Evolutionary conservation across 1,140 invertebrate genomes (phyloP), one percentile per base, ranked within the genome.

Genomic region (Drosophila lowei): DNA sequence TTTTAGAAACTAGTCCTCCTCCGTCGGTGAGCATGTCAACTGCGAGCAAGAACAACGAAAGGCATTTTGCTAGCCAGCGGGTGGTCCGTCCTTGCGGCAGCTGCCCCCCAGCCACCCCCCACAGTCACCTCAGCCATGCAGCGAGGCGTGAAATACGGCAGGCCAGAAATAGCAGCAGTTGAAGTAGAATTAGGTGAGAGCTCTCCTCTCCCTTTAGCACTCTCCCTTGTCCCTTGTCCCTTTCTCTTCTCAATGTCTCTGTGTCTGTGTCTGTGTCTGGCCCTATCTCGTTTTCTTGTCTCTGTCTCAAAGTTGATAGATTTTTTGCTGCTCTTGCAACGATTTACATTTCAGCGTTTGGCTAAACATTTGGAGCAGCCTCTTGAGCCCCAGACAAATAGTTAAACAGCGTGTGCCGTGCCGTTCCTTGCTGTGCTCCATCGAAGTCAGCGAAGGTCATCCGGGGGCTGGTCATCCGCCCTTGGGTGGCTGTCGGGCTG

Each of bases 1-100:
- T 85, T 42, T 70, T 72, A 64, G 67, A 61, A 85, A 86, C 81
- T 85, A 86, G 79, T 73, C 42, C 52, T 23, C 43, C 48, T 23
- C 28, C 25, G 58, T 84, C 58, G 67, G 67, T 76, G 81, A 72
- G 80, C 68, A 81, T 86, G 81, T 85, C 81, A 85, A 85, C 83
- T 81, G 68, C 58, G 80, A 63, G 55, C 68, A 61, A 64, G 81
- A 86, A 77, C 80, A 80, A 73, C 61, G 65, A 79, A 58, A 72
- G 59, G 58, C 83, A 80, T 63, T 85, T 77, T 56, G 57, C 60
- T 62, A 57, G 77, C 50, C 80, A 75, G 57, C 81, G 72, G 81
- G 81, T 65, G 80, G 77, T 68, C 41, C 43, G 52, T 43, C 48
- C 55, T 70, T 38, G 28, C 41, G 44, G 44, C 55, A 28, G 38